Evolutionary conservation across 2,797 vertebrate species (phyloP).

Genomic region (Echiichthys vipera): DNA sequence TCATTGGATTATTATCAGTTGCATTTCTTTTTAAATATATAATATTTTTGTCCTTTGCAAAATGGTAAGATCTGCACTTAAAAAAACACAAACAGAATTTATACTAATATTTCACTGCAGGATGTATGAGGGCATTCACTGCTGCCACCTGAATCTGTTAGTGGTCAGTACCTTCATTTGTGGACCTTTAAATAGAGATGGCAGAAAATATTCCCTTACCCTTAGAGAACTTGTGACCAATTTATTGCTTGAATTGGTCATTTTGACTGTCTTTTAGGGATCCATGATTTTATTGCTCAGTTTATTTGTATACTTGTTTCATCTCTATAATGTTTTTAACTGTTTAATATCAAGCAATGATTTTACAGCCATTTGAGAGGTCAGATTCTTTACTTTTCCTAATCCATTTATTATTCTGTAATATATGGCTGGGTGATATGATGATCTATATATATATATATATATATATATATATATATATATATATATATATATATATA

Average conservation of each 20-base stretch:
- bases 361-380: not conserved
- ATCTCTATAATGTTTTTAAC: too few species aligned
- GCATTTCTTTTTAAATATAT: not conserved
- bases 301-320: not conserved
- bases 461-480: too few species aligned
- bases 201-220: not conserved
- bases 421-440: too few species aligned
- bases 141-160: not conserved
- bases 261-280: not conserved
- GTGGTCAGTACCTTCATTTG: not conserved
- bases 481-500: too few species aligned
- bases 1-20: not conserved
- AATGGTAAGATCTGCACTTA: not conserved
- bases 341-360: not conserved
- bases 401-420: not conserved
- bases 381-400: not conserved
- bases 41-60: not conserved
- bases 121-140: not conserved
- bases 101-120: not conserved
- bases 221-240: not conserved
- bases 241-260: not conserved
- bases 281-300: not conserved
- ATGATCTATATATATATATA: too few species aligned
- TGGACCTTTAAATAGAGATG: not conserved
- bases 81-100: too few species aligned